These are phyloP conservation scores for Portunus trituberculatus DNA, from an alignment of 1,140 invertebrate species.

Conservation along the genomic window DNA sequence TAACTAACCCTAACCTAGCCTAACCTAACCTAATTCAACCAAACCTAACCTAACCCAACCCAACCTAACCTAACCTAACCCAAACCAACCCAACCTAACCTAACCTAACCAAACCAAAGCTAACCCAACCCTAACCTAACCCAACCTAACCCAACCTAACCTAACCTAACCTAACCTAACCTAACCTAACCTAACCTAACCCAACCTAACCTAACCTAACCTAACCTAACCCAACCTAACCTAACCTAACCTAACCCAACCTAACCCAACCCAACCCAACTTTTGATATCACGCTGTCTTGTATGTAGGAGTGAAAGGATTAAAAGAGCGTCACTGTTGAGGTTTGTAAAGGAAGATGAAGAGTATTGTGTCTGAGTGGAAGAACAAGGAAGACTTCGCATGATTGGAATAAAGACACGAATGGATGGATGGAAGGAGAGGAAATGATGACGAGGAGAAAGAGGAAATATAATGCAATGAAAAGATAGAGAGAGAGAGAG, in stretches of 20 bases:
- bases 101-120: too few species aligned
- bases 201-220: not conserved
- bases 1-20: too few species aligned
- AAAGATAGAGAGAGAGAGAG: too few species aligned
- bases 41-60: too few species aligned
- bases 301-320: not conserved
- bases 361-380: not conserved
- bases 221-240: conserved; percentile 12
- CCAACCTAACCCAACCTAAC: not conserved
- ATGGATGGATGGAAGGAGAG: not conserved
- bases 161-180: not conserved
- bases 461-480: not conserved
- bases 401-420: not conserved
- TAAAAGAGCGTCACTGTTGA: not conserved
- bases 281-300: not conserved
- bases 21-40: too few species aligned
- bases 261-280: conserved; percentile 26
- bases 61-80: too few species aligned
- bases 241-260: conserved; percentile 1
- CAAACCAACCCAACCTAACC: too few species aligned
- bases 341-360: not conserved
- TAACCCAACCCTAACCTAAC: not conserved
- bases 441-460: not conserved
- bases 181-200: conserved; percentile 14
- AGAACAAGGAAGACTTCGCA: not conserved